Evolutionary conservation across 1,140 invertebrate genomes (phyloP), one percentile per base, ranked within the genome.

Genomic region (Pachyrhynchus sulphureomaculatus): DNA sequence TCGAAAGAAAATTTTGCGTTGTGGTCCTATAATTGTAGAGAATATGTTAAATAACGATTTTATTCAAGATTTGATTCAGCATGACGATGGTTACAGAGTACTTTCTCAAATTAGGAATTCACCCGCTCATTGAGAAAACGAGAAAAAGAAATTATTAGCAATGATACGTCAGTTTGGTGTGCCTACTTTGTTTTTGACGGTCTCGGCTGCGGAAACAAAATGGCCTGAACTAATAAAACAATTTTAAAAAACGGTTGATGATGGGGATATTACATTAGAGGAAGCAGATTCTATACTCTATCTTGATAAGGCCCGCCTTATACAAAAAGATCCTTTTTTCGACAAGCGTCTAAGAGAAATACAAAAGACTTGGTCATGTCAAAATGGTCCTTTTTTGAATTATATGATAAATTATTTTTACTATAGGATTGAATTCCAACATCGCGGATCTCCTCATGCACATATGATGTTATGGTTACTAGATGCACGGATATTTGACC

Each of bases 341-440:
- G n/a, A n/a, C n/a, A n/a, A n/a, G n/a, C n/a, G n/a, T n/a, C n/a
- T n/a, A n/a, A n/a, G n/a, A n/a, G 8, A 26, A 3, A 3, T 26
- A 8, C 24, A 8, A 3, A 26, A 26, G 24, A 26, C 8, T 4
- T 26, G 3, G 3, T 26, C 3, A 26, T 8, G 8, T 4, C 24
- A 26, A 8, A 8, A 26, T 26, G 67, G 63, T 62, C 66, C 68
- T 9, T 75, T 75, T 47, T 47, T 53, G 39, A 57, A 69, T 55
- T 68, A 73, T 57, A 17, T 24, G n/a, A 57, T 74, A 53, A 9
- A 62, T 3, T 6, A 75, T 60, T 76, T 68, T 45, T 76, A 70
- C 34, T 69, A 60, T 66, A 37, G 71, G 34, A 68, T 72, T 62
- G 76, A 73, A 68, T 78, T 74, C 68, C 74, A 73, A 64, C 69